Evolutionary conservation across 2,888 invertebrate genomes (phyloP), one percentile per base, ranked within the genome.

Genomic region (Lutraria lutraria): DNA sequence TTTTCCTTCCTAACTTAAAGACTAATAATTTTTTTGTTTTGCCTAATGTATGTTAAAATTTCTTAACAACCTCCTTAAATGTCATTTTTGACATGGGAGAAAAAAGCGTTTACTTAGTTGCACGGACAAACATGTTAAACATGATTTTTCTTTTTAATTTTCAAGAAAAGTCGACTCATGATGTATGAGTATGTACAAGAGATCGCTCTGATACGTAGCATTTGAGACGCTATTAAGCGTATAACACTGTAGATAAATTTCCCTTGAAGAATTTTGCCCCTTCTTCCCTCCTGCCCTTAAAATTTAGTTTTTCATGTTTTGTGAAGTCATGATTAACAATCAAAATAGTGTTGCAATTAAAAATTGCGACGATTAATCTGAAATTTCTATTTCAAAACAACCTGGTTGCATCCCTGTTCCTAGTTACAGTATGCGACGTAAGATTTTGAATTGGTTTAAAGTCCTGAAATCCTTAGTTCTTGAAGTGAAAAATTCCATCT

Each of bases 321-420:
- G 63, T 68, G 63, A 68, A 25, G 12, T 63, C 21, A 63, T n/a
- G 63, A 63, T 63, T 63, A 63, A n/a, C n/a, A n/a, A 63, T 68
- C 12, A 68, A 68, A 68, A 12, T 68, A 13, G 12, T 25, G 25
- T 68, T 25, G 25, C n/a, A 25, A 68, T 4, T 25, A n/a, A 25
- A 25, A 25, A 68, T 68, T 68, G 63, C 25, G 63, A 4, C 0
- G 63, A 25, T 68, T 4, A 68, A 68, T 68, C 25, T 25, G 12
- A 25, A 68, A 68, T n/a, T 43, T 43, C 43, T 43, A 43, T 43
- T 43, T 43, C 43, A 2, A 43, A 4, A 43, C 2, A 43, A 43
- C 43, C 43, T 43, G 2, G 43, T 2, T 8, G 8, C 43, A 43
- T n/a, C n/a, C n/a, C n/a, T n/a, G n/a, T n/a, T n/a, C 43, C 8